Evolutionary conservation across 1,140 invertebrate genomes (phyloP).

Genomic region (Pseudomyrmex gracilis): DNA sequence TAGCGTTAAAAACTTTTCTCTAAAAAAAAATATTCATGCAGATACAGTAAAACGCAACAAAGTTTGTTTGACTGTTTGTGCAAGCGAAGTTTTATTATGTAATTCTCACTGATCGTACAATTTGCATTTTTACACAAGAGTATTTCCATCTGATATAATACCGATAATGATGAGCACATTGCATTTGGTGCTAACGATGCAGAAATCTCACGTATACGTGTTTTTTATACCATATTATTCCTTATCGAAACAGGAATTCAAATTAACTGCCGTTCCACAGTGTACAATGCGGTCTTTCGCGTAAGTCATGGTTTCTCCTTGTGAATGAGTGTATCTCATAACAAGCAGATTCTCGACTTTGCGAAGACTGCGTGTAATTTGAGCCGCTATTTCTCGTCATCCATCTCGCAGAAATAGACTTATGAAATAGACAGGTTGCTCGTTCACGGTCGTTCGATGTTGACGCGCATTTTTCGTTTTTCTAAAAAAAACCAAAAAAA

Average conservation of each 20-base stretch:
- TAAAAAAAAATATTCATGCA: no score
- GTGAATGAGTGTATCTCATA: neutral
- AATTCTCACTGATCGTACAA: no score
- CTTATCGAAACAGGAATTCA: slow-evolving; percentile 22
- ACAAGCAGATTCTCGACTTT: slow-evolving; percentile 4
- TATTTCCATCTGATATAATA: no score
- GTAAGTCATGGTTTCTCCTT: neutral
- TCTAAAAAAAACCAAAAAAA: neutral
- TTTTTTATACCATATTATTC: neutral
- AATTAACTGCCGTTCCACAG: slow-evolving; percentile 32
- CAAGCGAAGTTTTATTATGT: neutral
- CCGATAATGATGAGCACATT: no score
- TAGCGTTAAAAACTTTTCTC: neutral
- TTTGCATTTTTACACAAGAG: no score
- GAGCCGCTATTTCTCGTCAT: slow-evolving; percentile 13
- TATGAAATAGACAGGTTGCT: slow-evolving; percentile 8
- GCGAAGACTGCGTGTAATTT: slow-evolving; percentile 15
- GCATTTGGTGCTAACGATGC: neutral
- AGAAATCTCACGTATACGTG: slow-evolving; percentile 1
- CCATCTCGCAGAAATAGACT: slow-evolving; percentile 44
- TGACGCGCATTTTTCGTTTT: slow-evolving; percentile 2
- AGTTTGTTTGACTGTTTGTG: no score
- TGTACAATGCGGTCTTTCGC: neutral
- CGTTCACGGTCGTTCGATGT: slow-evolving; percentile 26
- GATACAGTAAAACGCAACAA: no score